These are phyloP conservation scores for Smittia aterrima DNA, from an alignment of 2,888 invertebrate species.

Conservation along the genomic window DNA sequence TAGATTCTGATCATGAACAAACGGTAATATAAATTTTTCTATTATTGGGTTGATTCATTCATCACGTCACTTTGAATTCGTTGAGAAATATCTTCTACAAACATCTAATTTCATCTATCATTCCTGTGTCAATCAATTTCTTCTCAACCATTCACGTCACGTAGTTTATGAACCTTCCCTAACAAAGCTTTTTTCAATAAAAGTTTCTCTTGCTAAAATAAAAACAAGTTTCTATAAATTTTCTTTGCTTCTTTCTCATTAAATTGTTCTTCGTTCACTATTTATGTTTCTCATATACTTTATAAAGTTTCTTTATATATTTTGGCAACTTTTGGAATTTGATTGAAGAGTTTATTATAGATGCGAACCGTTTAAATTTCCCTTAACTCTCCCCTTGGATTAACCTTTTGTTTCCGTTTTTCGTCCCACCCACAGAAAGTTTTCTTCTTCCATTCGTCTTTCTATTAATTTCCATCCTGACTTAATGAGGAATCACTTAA, in stretches of 20 bases:
- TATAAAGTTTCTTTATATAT: conserved; percentile 17
- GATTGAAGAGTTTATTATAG: conserved; percentile 24
- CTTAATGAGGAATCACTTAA: conserved; percentile 8
- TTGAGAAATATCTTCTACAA: too few species aligned
- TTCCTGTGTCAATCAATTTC: too few species aligned
- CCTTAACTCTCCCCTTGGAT: background rate
- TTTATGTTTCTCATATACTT: conserved; percentile 13
- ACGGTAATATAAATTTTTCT: conserved; percentile 12
- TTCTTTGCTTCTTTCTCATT: background rate
- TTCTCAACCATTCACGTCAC: too few species aligned
- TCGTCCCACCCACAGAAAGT: background rate
- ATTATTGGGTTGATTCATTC: background rate
- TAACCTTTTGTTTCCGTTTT: conserved; percentile 8
- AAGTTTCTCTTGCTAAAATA: background rate
- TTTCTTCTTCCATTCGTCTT: background rate
- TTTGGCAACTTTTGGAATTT: conserved; percentile 39
- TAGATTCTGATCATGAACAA: conserved; percentile 27
- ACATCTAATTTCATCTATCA: too few species aligned
- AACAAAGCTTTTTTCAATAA: too few species aligned
- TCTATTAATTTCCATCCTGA: conserved; percentile 20
- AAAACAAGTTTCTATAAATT: background rate
- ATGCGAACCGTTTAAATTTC: conserved; percentile 3
- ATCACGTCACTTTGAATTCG: too few species aligned
- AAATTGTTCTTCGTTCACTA: background rate
- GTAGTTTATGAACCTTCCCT: too few species aligned